A percentile compares a stretch with the other conserved stretches of the same genome.
Evolutionary conservation across 2,797 vertebrate genomes (phyloP).

Genomic region (Falco berigora): DNA sequence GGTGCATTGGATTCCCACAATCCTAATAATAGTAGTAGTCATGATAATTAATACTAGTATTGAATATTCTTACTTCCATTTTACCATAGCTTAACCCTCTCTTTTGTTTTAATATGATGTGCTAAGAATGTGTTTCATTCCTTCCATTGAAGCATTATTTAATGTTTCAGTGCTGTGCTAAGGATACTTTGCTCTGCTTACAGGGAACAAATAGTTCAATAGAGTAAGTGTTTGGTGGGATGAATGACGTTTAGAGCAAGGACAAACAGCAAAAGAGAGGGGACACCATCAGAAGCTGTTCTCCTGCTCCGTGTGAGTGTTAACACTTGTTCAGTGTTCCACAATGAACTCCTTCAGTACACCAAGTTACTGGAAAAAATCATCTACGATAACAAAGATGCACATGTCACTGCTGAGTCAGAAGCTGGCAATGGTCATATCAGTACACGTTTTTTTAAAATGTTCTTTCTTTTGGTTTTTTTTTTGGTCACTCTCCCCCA

Average conservation of each 20-base stretch:
- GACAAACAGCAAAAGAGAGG: not conserved
- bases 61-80: not conserved
- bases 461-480: not conserved
- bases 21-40: not conserved
- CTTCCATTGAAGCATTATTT: not conserved
- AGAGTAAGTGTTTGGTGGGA: not conserved
- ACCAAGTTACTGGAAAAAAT: not conserved
- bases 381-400: rapidly evolving
- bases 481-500: not conserved
- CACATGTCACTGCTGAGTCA: not conserved
- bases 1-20: not conserved
- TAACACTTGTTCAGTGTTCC: not conserved
- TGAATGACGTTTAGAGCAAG: not conserved
- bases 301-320: not conserved
- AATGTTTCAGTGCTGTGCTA: not conserved
- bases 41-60: not conserved
- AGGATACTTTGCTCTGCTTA: not conserved
- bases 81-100: not conserved
- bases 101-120: not conserved
- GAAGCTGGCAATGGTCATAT: not conserved
- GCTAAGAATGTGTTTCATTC: not conserved
- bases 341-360: not conserved
- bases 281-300: not conserved
- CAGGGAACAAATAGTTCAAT: not conserved
- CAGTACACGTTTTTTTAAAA: not conserved